Base-by-base conservation (phyloP, 2,888 invertebrate species). In the Acleris emargana region DNA sequence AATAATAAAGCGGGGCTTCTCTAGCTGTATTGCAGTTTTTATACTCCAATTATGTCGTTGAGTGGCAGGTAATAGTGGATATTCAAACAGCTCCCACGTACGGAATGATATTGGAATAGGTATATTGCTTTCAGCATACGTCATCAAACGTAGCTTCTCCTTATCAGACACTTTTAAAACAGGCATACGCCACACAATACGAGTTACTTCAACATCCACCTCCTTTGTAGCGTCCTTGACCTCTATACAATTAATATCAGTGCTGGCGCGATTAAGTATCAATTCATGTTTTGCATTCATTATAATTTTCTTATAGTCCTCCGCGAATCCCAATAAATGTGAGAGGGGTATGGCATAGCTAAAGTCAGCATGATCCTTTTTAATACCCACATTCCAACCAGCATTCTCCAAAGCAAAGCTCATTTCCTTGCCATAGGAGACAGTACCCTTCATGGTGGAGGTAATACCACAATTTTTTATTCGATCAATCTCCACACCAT, bases 401-500 rank as follows among this genome's bases (percentile, higher is more conserved):
- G 18, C 42, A 11, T 28, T 62, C 28, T 62, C 32, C 13, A 57
- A 6, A 0, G 32, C 28, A 11, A 49, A 16, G 11, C 60, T 61
- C 11, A 17, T 43, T 2, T 58, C 58, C 20, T 50, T 47, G 20
- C 28, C n/a, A 47, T 53, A 53, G 11, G 45, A 53, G 22, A 64
- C 38, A 1, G 55, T 49, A 1, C 62, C 54, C 32, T 69, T 69
- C 17, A 69, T 58, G 2, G 68, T 69, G 20, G 68, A 58, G 2
- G 69, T 71, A 9, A 71, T 64, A n/a, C 71, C 71, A 13, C 58
- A 60, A 42, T 71, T 68, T 61, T 54, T 69, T 6, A 32, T 32
- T 32, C 32, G 53, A 68, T 69, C 69, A 38, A 71, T 67, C 50
- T 68, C 69, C 9, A 71, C 58, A 5, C 71, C 68, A 60, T 68